A percentile compares a stretch with the other conserved stretches of the same genome.
phyloP scores from a whole-genome alignment of 2,888 invertebrate genomes.

The Trichopoda pennipes region DNA sequence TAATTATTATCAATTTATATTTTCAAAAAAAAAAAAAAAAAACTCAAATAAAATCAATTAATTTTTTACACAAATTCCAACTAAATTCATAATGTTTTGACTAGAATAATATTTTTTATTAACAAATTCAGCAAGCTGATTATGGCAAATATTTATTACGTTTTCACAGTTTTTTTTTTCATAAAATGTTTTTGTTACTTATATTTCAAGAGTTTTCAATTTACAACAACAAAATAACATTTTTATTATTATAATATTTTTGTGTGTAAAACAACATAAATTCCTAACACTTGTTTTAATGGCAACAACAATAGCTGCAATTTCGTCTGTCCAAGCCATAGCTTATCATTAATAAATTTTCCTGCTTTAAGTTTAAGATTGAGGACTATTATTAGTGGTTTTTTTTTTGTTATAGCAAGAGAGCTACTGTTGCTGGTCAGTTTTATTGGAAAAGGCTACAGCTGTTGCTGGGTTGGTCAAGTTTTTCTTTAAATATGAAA shows the following conservation, averaged over 20 bases:
- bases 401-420: background rate
- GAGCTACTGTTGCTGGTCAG: slow-evolving; percentile 35
- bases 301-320: slow-evolving; percentile 49
- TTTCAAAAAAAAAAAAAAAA: too few relatives aligned
- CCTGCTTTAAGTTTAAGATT: slow-evolving; percentile 26
- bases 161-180: slow-evolving; percentile 55
- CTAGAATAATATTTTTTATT: slow-evolving; percentile 33
- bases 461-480: slow-evolving; percentile 32
- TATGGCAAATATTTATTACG: slow-evolving; percentile 59
- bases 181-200: background rate
- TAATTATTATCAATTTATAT: too few relatives aligned
- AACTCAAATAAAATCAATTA: background rate
- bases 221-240: slow-evolving; percentile 1
- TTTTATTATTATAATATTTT: slow-evolving; percentile 55
- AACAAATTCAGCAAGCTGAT: slow-evolving; percentile 35
- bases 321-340: slow-evolving; percentile 9
- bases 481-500: slow-evolving; percentile 55
- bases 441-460: slow-evolving; percentile 42
- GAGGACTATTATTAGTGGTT: slow-evolving; percentile 52
- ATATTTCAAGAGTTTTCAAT: slow-evolving; percentile 30
- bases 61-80: background rate
- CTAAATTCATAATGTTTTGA: slow-evolving; percentile 32
- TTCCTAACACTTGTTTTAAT: slow-evolving; percentile 63
- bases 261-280: slow-evolving; percentile 67
- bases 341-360: slow-evolving; percentile 52